Conservation (phyloP, 2,888 invertebrate genomes). For the Linnaemya tessellans region DNA sequence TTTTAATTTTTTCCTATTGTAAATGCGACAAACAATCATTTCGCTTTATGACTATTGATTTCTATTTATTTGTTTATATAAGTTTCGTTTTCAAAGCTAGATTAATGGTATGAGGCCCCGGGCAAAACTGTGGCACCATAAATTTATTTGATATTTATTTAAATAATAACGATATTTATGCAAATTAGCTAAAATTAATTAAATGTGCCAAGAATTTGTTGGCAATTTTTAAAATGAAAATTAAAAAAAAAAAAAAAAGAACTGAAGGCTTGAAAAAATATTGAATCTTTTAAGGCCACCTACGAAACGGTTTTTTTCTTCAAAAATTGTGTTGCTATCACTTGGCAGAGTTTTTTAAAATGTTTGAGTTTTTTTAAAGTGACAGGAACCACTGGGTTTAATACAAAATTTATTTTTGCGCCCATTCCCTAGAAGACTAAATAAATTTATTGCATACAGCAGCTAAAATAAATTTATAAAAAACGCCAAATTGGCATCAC, state of each 20-base stretch:
- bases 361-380: no score
- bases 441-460: no score
- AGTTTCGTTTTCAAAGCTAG: not conserved
- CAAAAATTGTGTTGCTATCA: no score
- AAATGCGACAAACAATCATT: conserved; percentile 45
- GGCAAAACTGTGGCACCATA: conserved; percentile 33
- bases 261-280: no score
- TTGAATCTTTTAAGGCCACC: no score
- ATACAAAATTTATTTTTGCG: no score
- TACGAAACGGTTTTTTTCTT: no score
- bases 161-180: not conserved
- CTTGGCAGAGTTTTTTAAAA: no score
- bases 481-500: no score
- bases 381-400: no score
- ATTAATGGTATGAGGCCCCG: conserved; percentile 21
- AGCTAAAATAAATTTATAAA: no score
- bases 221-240: not conserved
- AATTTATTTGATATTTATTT: conserved; percentile 19
- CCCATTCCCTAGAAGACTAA: no score
- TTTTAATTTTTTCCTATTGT: conserved; percentile 20
- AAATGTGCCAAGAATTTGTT: conserved; percentile 9
- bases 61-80: conserved; percentile 38
- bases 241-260: not conserved
- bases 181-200: conserved; percentile 6
- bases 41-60: conserved; percentile 26